A percentile compares a stretch with the other conserved stretches of the same genome.
These are phyloP conservation scores for Drosophila aff. DNA, from an alignment of 1,140 invertebrate genomes.

Conservation along the genomic window DNA sequence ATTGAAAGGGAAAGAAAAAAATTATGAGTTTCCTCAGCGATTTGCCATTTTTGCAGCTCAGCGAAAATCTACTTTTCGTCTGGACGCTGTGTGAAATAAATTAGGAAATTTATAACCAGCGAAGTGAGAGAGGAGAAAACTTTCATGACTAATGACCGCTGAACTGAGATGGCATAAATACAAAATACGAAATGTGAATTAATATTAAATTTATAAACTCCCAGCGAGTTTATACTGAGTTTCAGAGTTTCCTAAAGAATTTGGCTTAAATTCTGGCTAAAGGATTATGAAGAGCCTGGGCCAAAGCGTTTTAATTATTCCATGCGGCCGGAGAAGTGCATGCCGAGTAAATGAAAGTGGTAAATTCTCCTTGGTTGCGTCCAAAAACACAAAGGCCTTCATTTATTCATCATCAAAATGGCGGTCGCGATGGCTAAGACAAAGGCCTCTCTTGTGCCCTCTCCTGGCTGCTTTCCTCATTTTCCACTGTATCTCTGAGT, in stretches of 20 bases:
- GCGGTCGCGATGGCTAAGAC: slow-evolving; percentile 68
- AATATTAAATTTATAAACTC: slow-evolving; percentile 33
- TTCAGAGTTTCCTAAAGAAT: slow-evolving; percentile 3
- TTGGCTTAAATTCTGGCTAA: background rate
- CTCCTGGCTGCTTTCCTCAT: background rate
- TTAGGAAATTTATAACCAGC: slow-evolving; percentile 56
- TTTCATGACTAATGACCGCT: slow-evolving; percentile 44
- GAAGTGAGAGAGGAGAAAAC: slow-evolving; percentile 15
- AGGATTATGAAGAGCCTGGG: background rate
- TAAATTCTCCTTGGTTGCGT: slow-evolving; percentile 56
- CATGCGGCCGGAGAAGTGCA: slow-evolving; percentile 44
- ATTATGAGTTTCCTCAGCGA: slow-evolving; percentile 48
- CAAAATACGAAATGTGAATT: slow-evolving; percentile 10
- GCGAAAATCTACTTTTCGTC: slow-evolving; percentile 26
- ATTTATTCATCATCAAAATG: slow-evolving; percentile 82
- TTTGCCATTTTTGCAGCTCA: slow-evolving; percentile 38
- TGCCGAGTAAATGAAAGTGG: slow-evolving; percentile 73
- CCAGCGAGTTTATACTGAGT: background rate
- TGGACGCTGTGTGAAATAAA: slow-evolving; percentile 60
- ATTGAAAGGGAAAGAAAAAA: slow-evolving; percentile 23
- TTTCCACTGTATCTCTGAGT: slow-evolving; percentile 34
- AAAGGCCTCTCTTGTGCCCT: slow-evolving; percentile 37
- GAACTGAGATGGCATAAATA: slow-evolving; percentile 9
- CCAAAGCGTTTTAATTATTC: slow-evolving; percentile 63
- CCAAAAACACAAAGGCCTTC: slow-evolving; percentile 69